phyloP scores from a whole-genome alignment of 2,888 invertebrate genomes.

The Ophraella communa region DNA sequence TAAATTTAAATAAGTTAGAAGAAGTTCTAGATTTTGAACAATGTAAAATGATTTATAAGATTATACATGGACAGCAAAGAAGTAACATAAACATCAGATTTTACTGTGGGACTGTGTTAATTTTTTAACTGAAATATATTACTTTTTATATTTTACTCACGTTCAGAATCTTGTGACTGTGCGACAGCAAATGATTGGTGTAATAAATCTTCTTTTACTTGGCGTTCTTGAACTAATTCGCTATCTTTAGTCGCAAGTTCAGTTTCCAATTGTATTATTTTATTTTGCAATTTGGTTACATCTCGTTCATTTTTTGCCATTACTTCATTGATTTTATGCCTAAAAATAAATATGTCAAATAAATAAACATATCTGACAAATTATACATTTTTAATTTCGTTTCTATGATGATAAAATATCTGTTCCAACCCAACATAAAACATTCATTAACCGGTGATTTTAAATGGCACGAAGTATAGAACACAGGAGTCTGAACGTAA shows the following conservation, averaged over 20 bases:
- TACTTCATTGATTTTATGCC: conserved; percentile 64
- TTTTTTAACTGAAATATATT: no score
- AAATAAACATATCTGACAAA: neutral
- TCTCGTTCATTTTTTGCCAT: conserved; percentile 63
- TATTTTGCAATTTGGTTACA: conserved; percentile 62
- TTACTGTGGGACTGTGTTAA: no score
- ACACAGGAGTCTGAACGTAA: no score
- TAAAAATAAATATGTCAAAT: conserved; percentile 43
- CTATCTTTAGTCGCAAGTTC: conserved; percentile 65
- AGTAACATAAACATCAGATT: no score
- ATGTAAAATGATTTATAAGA: no score
- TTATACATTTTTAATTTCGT: neutral
- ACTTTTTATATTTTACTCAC: conserved; percentile 55
- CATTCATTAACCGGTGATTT: no score
- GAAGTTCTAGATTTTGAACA: no score
- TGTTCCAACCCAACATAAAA: no score
- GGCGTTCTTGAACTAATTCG: conserved; percentile 65
- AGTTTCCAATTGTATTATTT: conserved; percentile 62
- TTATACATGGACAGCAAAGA: no score
- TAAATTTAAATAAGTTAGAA: no score
- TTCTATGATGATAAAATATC: neutral
- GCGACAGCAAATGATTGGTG: conserved; percentile 62
- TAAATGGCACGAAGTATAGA: no score
- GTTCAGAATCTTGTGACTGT: conserved; percentile 63
- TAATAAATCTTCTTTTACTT: conserved; percentile 62